Evolutionary conservation across 1,140 invertebrate genomes (phyloP).

Genomic region (Cataglyphis hispanica): DNA sequence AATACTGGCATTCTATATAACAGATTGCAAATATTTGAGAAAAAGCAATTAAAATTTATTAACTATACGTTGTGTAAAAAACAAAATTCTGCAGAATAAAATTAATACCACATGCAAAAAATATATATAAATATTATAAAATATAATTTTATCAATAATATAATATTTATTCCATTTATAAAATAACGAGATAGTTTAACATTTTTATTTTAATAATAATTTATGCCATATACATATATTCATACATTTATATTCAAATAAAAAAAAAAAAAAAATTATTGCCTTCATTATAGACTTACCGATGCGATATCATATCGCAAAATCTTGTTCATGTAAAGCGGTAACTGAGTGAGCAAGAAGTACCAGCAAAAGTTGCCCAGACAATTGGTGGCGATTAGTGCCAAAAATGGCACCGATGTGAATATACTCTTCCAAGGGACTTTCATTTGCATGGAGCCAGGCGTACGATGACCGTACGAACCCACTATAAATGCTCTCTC

Average conservation of each 20-base stretch:
- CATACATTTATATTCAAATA: background rate
- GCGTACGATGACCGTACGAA: constrained; percentile 87
- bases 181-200: too few relatives aligned
- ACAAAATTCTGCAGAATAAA: background rate
- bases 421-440: constrained; percentile 91
- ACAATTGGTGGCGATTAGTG: constrained; percentile 90
- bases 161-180: too few relatives aligned
- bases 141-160: too few relatives aligned
- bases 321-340: constrained; percentile 96
- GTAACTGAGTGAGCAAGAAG: constrained; percentile 96
- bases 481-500: constrained; percentile 89
- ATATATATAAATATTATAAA: constrained; percentile 5
- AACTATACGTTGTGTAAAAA: too few relatives aligned
- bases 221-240: too few relatives aligned
- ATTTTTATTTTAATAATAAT: background rate
- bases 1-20: constrained; percentile 89
- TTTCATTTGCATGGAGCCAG: constrained; percentile 76
- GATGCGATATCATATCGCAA: constrained; percentile 94
- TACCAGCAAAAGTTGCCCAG: constrained; percentile 97
- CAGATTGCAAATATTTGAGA: constrained; percentile 1
- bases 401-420: constrained; percentile 91
- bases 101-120: constrained; percentile 12
- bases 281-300: constrained; percentile 84
- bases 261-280: background rate
- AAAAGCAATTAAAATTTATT: background rate